Base-by-base conservation (phyloP, 2,113 vertebrate species). In the Crotophaga sulcirostris region DNA sequence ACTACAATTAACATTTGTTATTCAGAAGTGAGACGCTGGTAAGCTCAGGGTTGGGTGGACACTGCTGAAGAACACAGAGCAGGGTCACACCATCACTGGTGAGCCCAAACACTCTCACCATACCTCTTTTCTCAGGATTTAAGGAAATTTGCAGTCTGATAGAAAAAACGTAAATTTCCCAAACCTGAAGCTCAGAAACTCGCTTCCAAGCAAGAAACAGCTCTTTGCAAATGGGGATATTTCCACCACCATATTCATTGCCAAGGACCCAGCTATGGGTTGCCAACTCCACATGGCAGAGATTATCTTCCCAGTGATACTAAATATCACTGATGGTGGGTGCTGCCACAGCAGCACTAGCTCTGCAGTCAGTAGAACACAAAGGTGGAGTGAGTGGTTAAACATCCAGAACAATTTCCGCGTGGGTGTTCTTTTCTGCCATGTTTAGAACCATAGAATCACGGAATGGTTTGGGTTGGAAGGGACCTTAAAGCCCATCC, bases 231-330 rank as follows among this genome's bases (percentile, higher is more conserved):
- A 84, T 60, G 64, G 8, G 9, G 66, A 75, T 52, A 56, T 89
- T 94, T 94, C 91, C 93, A 97, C 64, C 84, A 95, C 89, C 66
- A 75, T 13, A 60, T 91, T 75, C 55, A 77, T 60, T 84, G 91
- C 64, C 44, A 89, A 69, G 62, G 74, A 84, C 23, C 51, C 31
- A 55, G 40, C 81, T 87, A 87, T 84, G 81, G 87, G 25, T n/a
- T 69, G 68, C 89, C 60, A 72, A 60, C 33, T 73, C 52, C 63
- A 10, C 68, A 88, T 88, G 90, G 79, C 54, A 23, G 62, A 33
- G 73, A 94, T 87, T n/a, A 64, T 69, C 67, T 80, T 62, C 29
- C 6, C 6, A 20, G 28, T 28, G 64, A 87, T 16, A 75, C 0
- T 42, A 52, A 87, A 67, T 11, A 78, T 21, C 19, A 24, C 44